Evolutionary conservation across 2,797 vertebrate species (phyloP).

Genomic region (Lepus townsendii): DNA sequence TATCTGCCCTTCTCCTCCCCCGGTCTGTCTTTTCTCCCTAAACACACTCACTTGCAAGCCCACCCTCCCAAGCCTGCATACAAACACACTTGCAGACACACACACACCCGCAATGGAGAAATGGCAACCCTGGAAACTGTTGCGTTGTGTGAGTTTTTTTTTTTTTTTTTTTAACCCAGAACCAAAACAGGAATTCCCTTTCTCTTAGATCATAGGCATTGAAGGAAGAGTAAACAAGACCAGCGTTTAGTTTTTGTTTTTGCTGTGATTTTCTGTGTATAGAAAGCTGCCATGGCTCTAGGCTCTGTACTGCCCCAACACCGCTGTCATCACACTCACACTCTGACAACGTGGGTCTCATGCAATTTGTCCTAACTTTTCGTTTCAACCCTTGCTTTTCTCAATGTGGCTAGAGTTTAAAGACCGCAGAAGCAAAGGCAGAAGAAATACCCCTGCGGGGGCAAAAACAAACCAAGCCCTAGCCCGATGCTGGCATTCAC

Average conservation of each 20-base stretch:
- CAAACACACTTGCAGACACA: slow-evolving; percentile 44
- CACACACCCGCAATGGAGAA: slow-evolving; percentile 31
- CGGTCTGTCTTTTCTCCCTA: slow-evolving; percentile 68
- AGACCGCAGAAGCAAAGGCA: slow-evolving; percentile 63
- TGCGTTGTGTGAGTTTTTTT: no score
- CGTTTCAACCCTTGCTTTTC: slow-evolving; percentile 66
- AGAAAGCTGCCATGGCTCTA: slow-evolving; percentile 33
- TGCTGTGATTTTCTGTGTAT: slow-evolving; percentile 59
- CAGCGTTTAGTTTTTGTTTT: slow-evolving; percentile 38
- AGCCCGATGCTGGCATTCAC: slow-evolving; percentile 60
- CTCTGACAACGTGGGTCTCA: slow-evolving; percentile 33
- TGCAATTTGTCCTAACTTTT: slow-evolving; percentile 66
- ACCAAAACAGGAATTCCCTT: slow-evolving; percentile 47
- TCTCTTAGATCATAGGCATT: slow-evolving; percentile 61
- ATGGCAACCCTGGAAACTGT: slow-evolving; percentile 33
- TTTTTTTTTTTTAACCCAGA: neutral
- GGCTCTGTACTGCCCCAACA: neutral
- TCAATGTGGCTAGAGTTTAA: slow-evolving; percentile 78
- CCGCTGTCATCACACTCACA: slow-evolving; percentile 58
- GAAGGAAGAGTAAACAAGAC: neutral
- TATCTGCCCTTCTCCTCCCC: slow-evolving; percentile 68
- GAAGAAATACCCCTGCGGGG: slow-evolving; percentile 73
- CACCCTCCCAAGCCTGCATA: slow-evolving; percentile 46
- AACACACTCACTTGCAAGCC: slow-evolving; percentile 39
- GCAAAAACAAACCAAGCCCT: slow-evolving; percentile 79